Conservation (phyloP, 2,888 invertebrate genomes). For the Ennomos erosarius region DNA sequence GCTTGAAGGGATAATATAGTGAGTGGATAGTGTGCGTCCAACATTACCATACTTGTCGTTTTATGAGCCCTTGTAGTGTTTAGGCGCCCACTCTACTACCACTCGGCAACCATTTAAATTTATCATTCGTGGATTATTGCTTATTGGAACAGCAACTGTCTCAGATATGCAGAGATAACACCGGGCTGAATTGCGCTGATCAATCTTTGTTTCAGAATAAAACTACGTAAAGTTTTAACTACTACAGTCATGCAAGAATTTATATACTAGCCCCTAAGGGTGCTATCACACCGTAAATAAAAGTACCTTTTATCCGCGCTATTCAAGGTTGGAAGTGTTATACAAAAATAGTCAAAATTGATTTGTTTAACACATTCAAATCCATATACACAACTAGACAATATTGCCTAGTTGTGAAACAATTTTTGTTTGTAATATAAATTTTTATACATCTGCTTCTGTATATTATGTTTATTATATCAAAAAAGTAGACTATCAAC, state of each 20-base stretch:
- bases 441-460: neutral
- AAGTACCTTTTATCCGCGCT: no score
- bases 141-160: constrained; percentile 74
- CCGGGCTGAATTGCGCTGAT: constrained; percentile 42
- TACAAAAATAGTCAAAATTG: no score
- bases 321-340: no score
- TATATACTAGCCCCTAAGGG: neutral
- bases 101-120: constrained; percentile 73
- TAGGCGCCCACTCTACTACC: constrained; percentile 79
- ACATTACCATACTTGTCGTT: constrained; percentile 81
- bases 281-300: no score
- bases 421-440: neutral
- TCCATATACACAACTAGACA: no score
- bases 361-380: no score
- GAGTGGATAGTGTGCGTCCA: constrained; percentile 62
- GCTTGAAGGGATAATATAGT: constrained; percentile 62
- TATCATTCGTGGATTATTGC: constrained; percentile 80
- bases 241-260: constrained; percentile 13
- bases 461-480: neutral
- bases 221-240: constrained; percentile 22
- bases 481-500: constrained; percentile 16
- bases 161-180: constrained; percentile 68
- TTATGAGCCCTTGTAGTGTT: constrained; percentile 80
- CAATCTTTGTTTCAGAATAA: constrained; percentile 24
- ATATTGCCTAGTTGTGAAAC: neutral